Conservation (phyloP, 1,140 invertebrate genomes). For the Polyergus mexicanus region DNA sequence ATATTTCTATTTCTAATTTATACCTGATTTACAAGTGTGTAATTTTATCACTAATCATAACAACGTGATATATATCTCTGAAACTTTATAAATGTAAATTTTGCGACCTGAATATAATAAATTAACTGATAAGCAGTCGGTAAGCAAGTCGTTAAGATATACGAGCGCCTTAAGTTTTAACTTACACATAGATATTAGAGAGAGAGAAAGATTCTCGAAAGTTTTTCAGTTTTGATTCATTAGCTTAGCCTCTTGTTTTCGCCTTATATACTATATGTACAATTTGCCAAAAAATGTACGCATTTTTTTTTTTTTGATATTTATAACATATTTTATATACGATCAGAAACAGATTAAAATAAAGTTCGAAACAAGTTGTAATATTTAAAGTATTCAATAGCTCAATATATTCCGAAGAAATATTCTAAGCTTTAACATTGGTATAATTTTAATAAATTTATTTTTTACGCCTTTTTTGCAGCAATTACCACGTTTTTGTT, state of each 20-base stretch:
- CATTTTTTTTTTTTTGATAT: constrained; percentile 12
- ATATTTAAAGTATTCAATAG: not conserved
- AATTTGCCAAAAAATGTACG: constrained; percentile 14
- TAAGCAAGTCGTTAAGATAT: constrained; percentile 57
- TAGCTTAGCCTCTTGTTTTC: constrained; percentile 41
- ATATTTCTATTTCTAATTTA: constrained; percentile 23
- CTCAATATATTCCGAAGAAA: not conserved
- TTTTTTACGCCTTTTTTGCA: not conserved
- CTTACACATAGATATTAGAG: constrained; percentile 23
- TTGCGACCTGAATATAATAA: constrained; percentile 28
- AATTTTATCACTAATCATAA: not conserved
- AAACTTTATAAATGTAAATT: constrained; percentile 35
- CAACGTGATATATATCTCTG: constrained; percentile 26
- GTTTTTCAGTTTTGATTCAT: constrained; percentile 53
- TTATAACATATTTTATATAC: not conserved
- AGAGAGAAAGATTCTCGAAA: constrained; percentile 32
- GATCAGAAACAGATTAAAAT: not conserved
- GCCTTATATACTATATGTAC: constrained; percentile 46
- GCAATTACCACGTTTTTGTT: not conserved
- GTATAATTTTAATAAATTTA: not conserved
- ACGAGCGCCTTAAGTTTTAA: not conserved
- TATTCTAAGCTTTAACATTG: constrained; percentile 3
- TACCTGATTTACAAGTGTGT: not conserved
- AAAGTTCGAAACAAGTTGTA: not conserved
- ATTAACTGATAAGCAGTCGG: constrained; percentile 28